Conservation (phyloP, 1,140 invertebrate genomes). For the Bombus confusus region DNA sequence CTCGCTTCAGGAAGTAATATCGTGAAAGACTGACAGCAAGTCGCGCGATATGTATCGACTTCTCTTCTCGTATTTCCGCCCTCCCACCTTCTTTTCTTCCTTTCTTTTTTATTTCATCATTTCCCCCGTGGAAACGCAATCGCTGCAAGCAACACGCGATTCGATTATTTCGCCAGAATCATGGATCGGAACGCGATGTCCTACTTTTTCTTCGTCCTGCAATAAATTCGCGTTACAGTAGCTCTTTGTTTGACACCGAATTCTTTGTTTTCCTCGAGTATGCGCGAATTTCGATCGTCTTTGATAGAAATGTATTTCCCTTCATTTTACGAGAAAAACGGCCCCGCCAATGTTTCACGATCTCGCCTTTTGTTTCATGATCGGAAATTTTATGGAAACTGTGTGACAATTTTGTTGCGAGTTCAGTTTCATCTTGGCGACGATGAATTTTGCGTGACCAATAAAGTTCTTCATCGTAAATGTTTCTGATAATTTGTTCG, state of each 20-base stretch:
- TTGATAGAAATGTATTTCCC: background rate
- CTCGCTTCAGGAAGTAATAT: conserved; percentile 23
- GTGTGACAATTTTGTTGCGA: background rate
- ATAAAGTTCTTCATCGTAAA: too few species aligned
- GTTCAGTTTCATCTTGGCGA: too few species aligned
- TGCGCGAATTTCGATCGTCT: background rate
- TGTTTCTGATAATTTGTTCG: too few species aligned
- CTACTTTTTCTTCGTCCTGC: background rate
- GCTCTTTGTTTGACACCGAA: background rate
- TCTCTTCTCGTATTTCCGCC: background rate
- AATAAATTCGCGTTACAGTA: conserved; percentile 46
- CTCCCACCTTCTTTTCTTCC: background rate
- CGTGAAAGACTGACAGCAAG: conserved; percentile 22
- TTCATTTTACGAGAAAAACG: too few species aligned
- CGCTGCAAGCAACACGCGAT: background rate
- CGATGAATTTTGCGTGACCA: too few species aligned
- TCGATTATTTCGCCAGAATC: conserved; percentile 33
- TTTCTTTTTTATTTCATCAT: background rate
- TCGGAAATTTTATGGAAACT: background rate
- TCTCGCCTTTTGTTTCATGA: background rate
- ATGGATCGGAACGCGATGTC: conserved; percentile 3
- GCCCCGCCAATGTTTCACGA: too few species aligned
- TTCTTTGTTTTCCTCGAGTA: background rate
- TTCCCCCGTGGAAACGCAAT: background rate
- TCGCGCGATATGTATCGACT: conserved; percentile 19